phyloP scores from a whole-genome alignment of 1,140 invertebrate species.

The Panonychus citri region DNA sequence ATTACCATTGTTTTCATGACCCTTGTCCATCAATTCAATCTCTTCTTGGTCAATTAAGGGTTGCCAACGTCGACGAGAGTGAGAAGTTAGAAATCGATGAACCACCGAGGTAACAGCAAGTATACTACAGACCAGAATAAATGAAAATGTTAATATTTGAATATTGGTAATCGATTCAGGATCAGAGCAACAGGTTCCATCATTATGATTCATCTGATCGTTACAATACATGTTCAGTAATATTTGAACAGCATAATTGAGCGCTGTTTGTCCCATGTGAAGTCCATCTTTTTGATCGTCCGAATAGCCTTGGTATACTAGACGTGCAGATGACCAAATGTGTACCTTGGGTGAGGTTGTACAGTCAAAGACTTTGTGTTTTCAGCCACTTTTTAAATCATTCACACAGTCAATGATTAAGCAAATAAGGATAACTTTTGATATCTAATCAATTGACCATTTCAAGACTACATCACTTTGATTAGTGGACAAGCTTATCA shows the following conservation, averaged over 20 bases:
- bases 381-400: too few relatives aligned
- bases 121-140: conserved; percentile 45
- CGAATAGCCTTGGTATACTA: conserved; percentile 50
- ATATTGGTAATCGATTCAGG: conserved; percentile 63
- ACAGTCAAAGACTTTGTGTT: too few relatives aligned
- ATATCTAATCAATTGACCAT: too few relatives aligned
- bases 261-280: conserved; percentile 29
- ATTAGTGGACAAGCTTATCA: too few relatives aligned
- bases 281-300: conserved; percentile 43
- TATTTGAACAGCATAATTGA: conserved; percentile 43
- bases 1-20: too few relatives aligned
- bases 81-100: conserved; percentile 24
- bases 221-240: conserved; percentile 89
- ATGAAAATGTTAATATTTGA: conserved; percentile 56
- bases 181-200: conserved; percentile 80
- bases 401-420: too few relatives aligned
- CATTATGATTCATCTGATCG: conserved; percentile 91
- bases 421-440: too few relatives aligned
- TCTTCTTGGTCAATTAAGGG: neutral
- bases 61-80: conserved; percentile 15
- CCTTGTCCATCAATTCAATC: conserved; percentile 4
- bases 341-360: conserved; percentile 37
- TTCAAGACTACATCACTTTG: too few relatives aligned
- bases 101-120: conserved; percentile 29
- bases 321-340: conserved; percentile 57